phyloP scores from a whole-genome alignment of 2,797 vertebrate species.

The Tiaroga cobitis region DNA sequence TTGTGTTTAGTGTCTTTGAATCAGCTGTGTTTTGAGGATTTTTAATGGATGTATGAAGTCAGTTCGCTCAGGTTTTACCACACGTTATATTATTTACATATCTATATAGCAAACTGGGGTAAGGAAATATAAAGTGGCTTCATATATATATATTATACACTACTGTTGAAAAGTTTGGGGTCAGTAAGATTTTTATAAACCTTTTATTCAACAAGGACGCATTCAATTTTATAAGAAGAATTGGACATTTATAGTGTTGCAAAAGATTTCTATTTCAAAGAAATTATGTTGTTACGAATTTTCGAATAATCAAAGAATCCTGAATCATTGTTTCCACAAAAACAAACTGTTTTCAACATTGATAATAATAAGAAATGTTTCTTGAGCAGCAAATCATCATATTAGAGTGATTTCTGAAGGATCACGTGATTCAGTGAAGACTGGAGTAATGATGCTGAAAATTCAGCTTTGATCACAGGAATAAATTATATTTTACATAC shows the following conservation, averaged over 20 bases:
- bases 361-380: background rate
- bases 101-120: background rate
- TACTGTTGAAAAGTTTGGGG: background rate
- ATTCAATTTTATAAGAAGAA: background rate
- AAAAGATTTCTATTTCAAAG: background rate
- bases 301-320: background rate
- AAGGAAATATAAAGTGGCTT: background rate
- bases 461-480: background rate
- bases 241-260: background rate
- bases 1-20: background rate
- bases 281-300: background rate
- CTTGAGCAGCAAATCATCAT: background rate
- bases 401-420: background rate
- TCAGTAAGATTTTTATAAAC: background rate
- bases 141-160: background rate
- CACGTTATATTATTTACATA: background rate
- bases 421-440: background rate
- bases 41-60: background rate
- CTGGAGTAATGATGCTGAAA: background rate
- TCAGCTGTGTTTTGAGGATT: background rate
- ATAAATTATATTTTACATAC: background rate
- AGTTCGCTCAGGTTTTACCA: background rate
- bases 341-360: background rate
- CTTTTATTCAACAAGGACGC: background rate
- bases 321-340: background rate